Evolutionary conservation across 1,140 invertebrate species (phyloP).

Genomic region (Pseudomyrmex pallidus): DNA sequence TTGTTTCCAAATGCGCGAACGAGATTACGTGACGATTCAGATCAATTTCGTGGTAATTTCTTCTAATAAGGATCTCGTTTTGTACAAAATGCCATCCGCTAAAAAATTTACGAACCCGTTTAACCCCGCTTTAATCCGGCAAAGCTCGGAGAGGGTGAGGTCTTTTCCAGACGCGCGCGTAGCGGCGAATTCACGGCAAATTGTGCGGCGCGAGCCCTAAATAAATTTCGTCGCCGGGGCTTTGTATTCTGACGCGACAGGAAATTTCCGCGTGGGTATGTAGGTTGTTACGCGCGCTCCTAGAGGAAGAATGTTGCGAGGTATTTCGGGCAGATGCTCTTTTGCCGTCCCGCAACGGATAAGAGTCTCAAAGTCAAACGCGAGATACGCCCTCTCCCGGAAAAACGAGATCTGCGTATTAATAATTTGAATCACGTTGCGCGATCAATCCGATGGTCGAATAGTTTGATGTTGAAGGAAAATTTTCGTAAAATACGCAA

Average conservation of each 20-base stretch:
- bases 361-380: conserved; percentile 41
- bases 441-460: background rate
- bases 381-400: background rate
- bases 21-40: background rate
- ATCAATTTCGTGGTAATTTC: background rate
- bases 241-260: conserved; percentile 54
- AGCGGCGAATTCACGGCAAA: conserved; percentile 49
- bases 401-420: background rate
- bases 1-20: background rate
- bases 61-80: background rate
- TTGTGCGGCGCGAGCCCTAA: conserved; percentile 51
- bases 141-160: conserved; percentile 20
- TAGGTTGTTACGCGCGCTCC: background rate
- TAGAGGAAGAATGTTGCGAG: conserved; percentile 35
- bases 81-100: background rate
- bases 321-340: conserved; percentile 55
- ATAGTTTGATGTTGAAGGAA: background rate
- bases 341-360: background rate
- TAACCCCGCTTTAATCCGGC: conserved; percentile 5
- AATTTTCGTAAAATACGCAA: background rate
- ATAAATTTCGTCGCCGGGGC: conserved; percentile 54
- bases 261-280: conserved; percentile 35
- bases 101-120: conserved; percentile 11
- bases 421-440: background rate
- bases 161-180: conserved; percentile 32